These are phyloP conservation scores for Epinotia demarniana DNA, from an alignment of 2,888 invertebrate species.

Conservation along the genomic window DNA sequence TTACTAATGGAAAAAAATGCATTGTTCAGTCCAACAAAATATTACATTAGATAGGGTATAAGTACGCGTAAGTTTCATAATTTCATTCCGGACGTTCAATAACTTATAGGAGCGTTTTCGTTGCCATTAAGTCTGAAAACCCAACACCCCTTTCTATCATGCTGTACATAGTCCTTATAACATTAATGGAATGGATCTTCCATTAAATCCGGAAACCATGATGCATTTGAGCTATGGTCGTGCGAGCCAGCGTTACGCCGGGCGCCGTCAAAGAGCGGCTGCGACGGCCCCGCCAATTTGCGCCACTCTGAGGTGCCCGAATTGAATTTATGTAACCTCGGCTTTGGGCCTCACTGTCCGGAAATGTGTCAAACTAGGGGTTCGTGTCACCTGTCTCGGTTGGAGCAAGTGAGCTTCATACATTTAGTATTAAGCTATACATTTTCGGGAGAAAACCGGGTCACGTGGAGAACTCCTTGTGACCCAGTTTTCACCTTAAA, in stretches of 20 bases:
- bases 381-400: neutral
- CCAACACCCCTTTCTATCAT: neutral
- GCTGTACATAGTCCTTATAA: neutral
- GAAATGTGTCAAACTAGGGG: neutral
- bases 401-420: neutral
- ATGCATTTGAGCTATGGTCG: constrained; percentile 14
- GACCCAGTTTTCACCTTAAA: no score
- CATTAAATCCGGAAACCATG: constrained; percentile 13
- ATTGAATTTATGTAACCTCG: constrained; percentile 79
- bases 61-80: no score
- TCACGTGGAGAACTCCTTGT: no score
- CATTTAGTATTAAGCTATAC: neutral
- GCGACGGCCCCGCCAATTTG: constrained; percentile 72
- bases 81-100: no score
- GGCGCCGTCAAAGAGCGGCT: constrained; percentile 69
- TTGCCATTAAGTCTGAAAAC: neutral
- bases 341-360: constrained; percentile 54
- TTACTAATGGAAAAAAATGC: no score
- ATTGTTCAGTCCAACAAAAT: no score
- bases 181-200: constrained; percentile 17
- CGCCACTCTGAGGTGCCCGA: constrained; percentile 73
- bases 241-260: constrained; percentile 51
- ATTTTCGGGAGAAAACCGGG: no score
- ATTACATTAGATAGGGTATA: no score
- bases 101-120: neutral